These are phyloP conservation scores for Catamblyrhynchus diadema DNA, from an alignment of 2,797 vertebrate species.

Conservation along the genomic window DNA sequence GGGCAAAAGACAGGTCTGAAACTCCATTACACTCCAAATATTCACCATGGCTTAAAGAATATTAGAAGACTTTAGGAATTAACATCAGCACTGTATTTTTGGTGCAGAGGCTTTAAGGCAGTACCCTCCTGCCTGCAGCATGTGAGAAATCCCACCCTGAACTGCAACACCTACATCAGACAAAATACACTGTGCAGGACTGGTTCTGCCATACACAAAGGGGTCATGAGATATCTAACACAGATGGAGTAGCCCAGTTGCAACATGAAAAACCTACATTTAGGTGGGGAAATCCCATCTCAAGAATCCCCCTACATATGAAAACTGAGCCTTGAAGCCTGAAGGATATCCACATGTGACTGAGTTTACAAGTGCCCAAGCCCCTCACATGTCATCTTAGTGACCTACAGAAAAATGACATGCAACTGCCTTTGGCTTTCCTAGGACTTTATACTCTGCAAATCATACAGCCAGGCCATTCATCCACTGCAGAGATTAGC, in stretches of 20 bases:
- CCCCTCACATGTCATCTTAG: not conserved
- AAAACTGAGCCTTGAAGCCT: not conserved
- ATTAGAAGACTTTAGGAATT: not conserved
- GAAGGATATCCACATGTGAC: not conserved
- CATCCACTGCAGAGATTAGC: not conserved
- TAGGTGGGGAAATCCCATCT: not conserved
- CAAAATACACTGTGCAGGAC: not conserved
- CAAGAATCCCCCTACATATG: not conserved
- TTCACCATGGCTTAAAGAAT: not conserved
- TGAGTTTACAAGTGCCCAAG: not conserved
- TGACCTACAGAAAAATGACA: not conserved
- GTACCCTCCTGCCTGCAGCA: not conserved
- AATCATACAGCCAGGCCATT: not conserved
- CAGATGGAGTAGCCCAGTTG: not conserved
- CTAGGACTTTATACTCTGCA: not conserved
- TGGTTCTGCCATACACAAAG: not conserved
- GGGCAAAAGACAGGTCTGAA: not conserved
- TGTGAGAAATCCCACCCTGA: not conserved
- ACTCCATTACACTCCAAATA: not conserved
- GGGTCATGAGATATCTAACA: accelerated
- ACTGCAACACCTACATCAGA: not conserved
- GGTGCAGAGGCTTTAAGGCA: not conserved
- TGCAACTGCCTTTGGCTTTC: not conserved
- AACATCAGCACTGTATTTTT: not conserved
- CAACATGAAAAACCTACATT: not conserved